Base-by-base conservation (phyloP, 2,113 vertebrate genomes). In the Hippoglossus stenolepis region DNA sequence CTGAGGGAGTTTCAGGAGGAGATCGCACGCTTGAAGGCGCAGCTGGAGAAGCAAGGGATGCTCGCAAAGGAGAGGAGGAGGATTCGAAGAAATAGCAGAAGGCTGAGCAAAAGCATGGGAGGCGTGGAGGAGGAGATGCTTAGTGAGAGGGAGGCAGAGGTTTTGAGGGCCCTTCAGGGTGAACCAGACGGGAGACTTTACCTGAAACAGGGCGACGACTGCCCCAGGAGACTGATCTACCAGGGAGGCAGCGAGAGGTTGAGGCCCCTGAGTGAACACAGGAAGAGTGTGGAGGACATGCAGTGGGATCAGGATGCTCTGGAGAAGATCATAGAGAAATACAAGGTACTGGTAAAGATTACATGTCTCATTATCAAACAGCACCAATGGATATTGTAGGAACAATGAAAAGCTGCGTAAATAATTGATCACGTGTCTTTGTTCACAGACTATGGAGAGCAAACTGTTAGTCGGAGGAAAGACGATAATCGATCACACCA, bases 401-500 rank as follows among this genome's bases (percentile, higher is more conserved):
- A 21, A 57, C 10, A 57, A 13, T 57, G 21, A 24, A 24, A 23
- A 57, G n/a, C 1, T 35, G 4, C 79, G 77, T 89, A 0, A 88
- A 90, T 88, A 73, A 89, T 85, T 75, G 0, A 90, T 77, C 23
- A n/a, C 13, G 4, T 80, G 31, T 31, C 65, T 87, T 82, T 80
- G 86, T 83, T 73, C 58, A 6, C 84, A 95, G 98, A 95, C 95
- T 0, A 98, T 98, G 98, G 97, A 99, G 93, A 99, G 98, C 94
- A 99, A 98, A 79, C 93, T 99, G 83, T 92, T 99, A 5, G 95
- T 97, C 10, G 98, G 98, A 0, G 98, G 98, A 43, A 96, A 97
- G 90, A 99, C 96, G 66, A 98, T 99, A 64, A 96, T 97, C 83
- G 98, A 98, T 83, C 97, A 98, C 91, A 99, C 98, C 54, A 99